Evolutionary conservation across 2,113 vertebrate species (phyloP).

Genomic region (Paralichthys olivaceus): DNA sequence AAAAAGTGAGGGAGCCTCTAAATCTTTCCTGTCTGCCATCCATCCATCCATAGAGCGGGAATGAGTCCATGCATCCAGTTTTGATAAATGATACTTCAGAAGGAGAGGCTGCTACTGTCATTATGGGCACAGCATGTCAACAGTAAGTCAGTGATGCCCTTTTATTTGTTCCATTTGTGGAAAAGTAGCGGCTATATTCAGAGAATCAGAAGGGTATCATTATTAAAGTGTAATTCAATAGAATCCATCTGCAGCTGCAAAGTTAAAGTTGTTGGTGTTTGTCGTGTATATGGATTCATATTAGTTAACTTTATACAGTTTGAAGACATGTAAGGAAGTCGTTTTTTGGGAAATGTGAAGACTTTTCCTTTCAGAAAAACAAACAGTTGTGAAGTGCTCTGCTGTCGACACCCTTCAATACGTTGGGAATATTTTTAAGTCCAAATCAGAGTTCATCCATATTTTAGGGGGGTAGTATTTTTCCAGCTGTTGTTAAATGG

Average conservation of each 20-base stretch:
- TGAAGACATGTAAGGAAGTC: background rate
- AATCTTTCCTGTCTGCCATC: background rate
- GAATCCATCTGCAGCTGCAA: constrained; percentile 13
- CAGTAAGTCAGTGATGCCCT: constrained; percentile 15
- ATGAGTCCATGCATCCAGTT: constrained; percentile 19
- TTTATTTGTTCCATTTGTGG: constrained; percentile 33
- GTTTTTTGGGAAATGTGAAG: background rate
- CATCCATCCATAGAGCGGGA: background rate
- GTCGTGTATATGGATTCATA: background rate
- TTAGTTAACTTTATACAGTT: background rate
- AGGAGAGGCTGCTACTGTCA: constrained; percentile 39
- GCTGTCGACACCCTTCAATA: background rate
- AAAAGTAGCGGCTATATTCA: constrained; percentile 3
- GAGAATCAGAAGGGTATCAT: background rate
- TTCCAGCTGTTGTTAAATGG: too few species aligned
- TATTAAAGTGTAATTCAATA: background rate
- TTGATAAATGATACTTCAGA: constrained; percentile 39
- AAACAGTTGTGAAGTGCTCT: background rate
- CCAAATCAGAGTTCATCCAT: too few species aligned
- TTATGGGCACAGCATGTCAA: constrained; percentile 16
- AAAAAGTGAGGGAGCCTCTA: constrained; percentile 3
- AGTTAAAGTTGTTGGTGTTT: background rate
- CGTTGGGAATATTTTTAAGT: too few species aligned
- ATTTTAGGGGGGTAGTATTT: too few species aligned
- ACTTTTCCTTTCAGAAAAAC: background rate